Evolutionary conservation across 2,888 invertebrate genomes (phyloP).

Genomic region (Saturnia japonica): DNA sequence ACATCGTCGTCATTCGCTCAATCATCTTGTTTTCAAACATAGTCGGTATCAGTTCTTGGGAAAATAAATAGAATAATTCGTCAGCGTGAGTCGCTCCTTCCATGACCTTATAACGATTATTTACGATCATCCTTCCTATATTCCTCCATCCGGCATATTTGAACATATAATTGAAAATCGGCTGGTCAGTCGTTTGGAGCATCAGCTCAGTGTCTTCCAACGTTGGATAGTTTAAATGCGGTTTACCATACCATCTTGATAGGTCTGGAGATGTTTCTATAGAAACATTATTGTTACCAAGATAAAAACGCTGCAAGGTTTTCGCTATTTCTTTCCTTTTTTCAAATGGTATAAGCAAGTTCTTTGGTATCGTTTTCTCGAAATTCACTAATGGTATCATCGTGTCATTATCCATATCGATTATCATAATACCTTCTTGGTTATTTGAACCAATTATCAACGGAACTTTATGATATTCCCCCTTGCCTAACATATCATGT

Average conservation of each 20-base stretch:
- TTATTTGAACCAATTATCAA: conserved; percentile 36
- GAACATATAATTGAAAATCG: conserved; percentile 38
- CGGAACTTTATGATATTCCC: conserved; percentile 35
- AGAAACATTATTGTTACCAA: conserved; percentile 49
- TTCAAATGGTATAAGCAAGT: conserved; percentile 23
- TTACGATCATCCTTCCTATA: conserved; percentile 26
- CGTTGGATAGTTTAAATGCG: conserved; percentile 34
- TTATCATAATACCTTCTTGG: conserved; percentile 34
- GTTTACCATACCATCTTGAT: conserved; percentile 39
- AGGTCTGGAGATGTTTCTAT: conserved; percentile 42
- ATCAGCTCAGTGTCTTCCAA: conserved; percentile 35
- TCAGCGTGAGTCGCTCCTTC: conserved; percentile 41
- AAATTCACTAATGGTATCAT: conserved; percentile 17
- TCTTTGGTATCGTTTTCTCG: conserved; percentile 22
- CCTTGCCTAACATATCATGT: conserved; percentile 24
- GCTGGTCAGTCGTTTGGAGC: conserved; percentile 25
- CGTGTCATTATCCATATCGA: conserved; percentile 21
- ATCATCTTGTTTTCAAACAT: conserved; percentile 31
- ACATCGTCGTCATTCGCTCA: conserved; percentile 31
- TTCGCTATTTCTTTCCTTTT: conserved; percentile 22
- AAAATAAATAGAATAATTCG: conserved; percentile 38
- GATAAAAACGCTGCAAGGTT: conserved; percentile 34
- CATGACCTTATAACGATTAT: conserved; percentile 18
- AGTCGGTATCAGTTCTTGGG: conserved; percentile 23
- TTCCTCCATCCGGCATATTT: conserved; percentile 38